phyloP scores from a whole-genome alignment of 1,140 invertebrate species.

The Meloidogyne hapla region DNA sequence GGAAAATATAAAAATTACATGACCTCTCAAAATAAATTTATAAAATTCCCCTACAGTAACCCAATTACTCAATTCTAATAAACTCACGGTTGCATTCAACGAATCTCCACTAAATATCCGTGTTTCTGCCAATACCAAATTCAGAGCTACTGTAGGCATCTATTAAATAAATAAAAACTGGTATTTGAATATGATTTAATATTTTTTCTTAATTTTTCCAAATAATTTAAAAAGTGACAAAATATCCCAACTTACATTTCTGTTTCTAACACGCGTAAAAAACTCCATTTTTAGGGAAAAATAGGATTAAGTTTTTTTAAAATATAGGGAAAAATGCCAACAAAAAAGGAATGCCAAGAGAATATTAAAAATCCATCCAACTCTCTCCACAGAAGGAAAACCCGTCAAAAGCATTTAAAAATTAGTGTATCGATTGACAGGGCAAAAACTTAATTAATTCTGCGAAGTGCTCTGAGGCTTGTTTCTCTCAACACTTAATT shows the following conservation, averaged over 20 bases:
- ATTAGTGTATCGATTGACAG: not conserved
- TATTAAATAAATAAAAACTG: slow-evolving; percentile 27
- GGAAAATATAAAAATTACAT: too few relatives aligned
- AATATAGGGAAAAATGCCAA: not conserved
- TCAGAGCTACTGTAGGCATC: slow-evolving; percentile 58
- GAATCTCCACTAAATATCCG: slow-evolving; percentile 54
- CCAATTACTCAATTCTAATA: too few relatives aligned
- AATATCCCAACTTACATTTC: not conserved
- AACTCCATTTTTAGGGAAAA: not conserved
- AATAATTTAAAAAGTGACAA: not conserved
- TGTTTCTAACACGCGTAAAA: not conserved
- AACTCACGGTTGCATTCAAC: slow-evolving; percentile 40
- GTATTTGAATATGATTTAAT: not conserved
- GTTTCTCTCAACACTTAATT: too few relatives aligned
- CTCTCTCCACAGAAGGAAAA: not conserved
- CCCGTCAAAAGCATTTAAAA: slow-evolving; percentile 5
- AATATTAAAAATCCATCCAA: not conserved
- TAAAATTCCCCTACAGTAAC: too few relatives aligned
- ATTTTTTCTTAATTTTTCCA: not conserved
- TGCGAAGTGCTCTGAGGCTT: too few relatives aligned
- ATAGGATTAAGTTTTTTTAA: not conserved
- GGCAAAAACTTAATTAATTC: slow-evolving; percentile 3
- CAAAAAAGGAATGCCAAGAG: not conserved
- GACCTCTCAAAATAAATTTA: too few relatives aligned
- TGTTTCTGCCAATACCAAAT: slow-evolving; percentile 51